phyloP scores from a whole-genome alignment of 2,888 invertebrate genomes.

The Stenodera caucasica region DNA sequence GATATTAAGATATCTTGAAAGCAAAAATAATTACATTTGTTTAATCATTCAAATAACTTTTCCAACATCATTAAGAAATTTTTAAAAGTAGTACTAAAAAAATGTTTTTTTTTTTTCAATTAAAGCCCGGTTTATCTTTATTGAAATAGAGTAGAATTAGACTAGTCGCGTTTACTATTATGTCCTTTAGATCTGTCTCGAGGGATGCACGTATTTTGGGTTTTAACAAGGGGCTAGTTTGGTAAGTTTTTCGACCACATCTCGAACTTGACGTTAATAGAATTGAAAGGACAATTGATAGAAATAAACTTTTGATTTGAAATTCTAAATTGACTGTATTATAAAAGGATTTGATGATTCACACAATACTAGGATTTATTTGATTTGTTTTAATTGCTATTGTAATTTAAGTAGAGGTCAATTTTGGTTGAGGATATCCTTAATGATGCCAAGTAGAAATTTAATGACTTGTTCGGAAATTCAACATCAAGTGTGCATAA shows the following conservation, averaged over 20 bases:
- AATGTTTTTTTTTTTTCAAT: no score
- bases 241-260: not conserved
- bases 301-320: not conserved
- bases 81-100: no score
- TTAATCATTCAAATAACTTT: no score
- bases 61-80: no score
- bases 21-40: no score
- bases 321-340: not conserved
- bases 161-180: not conserved
- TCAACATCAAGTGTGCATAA: slow-evolving; percentile 22
- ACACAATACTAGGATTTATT: slow-evolving; percentile 14
- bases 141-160: slow-evolving; percentile 1
- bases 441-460: slow-evolving; percentile 24
- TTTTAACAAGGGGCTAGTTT: slow-evolving; percentile 7
- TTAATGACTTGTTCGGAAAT: slow-evolving; percentile 27
- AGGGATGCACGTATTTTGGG: not conserved
- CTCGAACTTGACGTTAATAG: not conserved
- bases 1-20: no score
- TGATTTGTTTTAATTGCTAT: slow-evolving; percentile 20
- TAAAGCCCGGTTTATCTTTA: not conserved
- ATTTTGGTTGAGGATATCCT: slow-evolving; percentile 26
- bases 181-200: not conserved
- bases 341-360: no score
- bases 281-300: not conserved
- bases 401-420: slow-evolving; percentile 23